Evolutionary conservation across 2,888 invertebrate species (phyloP).

Genomic region (Limnephilus rhombicus): DNA sequence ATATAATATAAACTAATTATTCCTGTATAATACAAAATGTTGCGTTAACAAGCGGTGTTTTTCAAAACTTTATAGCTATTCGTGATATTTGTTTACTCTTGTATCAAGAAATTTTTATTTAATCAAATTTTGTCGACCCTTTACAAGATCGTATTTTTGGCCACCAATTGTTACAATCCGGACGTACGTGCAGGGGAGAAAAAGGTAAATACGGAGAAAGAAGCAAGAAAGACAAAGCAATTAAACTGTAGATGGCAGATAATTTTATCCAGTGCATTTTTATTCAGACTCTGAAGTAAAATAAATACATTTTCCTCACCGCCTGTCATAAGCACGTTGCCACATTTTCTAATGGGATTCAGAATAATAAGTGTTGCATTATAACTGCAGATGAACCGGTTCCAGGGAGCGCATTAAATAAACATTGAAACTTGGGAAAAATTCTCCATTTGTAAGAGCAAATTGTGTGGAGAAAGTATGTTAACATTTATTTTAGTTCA

Average conservation of each 20-base stretch:
- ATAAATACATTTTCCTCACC: conserved; percentile 19
- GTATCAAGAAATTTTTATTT: too few relatives aligned
- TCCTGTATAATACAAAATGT: too few relatives aligned
- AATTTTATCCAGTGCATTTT: conserved; percentile 57
- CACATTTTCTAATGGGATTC: conserved; percentile 18
- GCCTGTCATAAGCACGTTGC: conserved; percentile 31
- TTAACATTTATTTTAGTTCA: background rate
- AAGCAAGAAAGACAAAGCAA: conserved; percentile 57
- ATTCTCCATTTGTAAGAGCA: background rate
- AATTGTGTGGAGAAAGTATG: background rate
- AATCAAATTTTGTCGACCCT: background rate
- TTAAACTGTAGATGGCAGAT: conserved; percentile 62
- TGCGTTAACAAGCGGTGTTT: too few relatives aligned
- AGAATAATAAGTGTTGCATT: background rate
- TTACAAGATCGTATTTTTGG: background rate
- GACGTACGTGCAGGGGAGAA: background rate
- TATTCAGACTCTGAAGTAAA: conserved; percentile 35
- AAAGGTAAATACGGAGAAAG: background rate
- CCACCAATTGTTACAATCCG: background rate
- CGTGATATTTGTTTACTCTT: too few relatives aligned
- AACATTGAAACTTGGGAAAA: background rate
- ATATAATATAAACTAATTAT: too few relatives aligned
- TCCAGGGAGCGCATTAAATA: background rate
- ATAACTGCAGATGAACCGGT: background rate
- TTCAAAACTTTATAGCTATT: too few relatives aligned